Base-by-base conservation (phyloP, 2,888 invertebrate species). In the Argyresthia albistria region DNA sequence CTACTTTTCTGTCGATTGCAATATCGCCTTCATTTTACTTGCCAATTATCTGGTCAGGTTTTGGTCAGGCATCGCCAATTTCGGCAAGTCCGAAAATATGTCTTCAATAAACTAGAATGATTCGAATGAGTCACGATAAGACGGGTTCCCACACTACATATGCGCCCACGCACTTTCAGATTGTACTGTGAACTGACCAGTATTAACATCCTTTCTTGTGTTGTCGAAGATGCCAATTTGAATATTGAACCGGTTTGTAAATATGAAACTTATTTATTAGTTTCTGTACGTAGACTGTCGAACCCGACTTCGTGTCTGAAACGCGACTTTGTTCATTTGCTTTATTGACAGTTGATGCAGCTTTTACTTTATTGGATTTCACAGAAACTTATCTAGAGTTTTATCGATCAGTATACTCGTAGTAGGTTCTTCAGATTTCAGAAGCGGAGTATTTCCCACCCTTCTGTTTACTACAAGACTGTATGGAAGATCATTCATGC, bases 101-200 rank as follows among this genome's bases (percentile, higher is more conserved):
- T 25, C 25, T 25, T 25, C 25, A 6, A 25, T 25, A 25, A 25
- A 25, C 25, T 25, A 25, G 39, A 9, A 11, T 11, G 2, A 39
- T 11, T 39, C 12, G 48, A 53, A 63, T 79, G 77, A 80, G 68
- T 78, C 77, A 76, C 62, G 56, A 65, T 57, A 62, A 60, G 64
- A 80, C 79, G 77, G 73, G 81, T 79, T 79, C 73, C 72, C 76
- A 77, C 79, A 71, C 78, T 52, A 77, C 64, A 76, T 73, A 47
- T 60, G 64, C 65, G 62, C 79, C 78, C 63, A 80, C 81, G 69
- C 70, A 58, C 59, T 60, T 59, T 58, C 59, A 57, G 60, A 58
- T 56, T 55, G 59, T 57, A 55, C 60, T 25, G 25, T 25, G 25
- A 25, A 25, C 25, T 62, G 62, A 63, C 63, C 64, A 61, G 58